Base-by-base conservation (phyloP, 2,113 vertebrate species). In the Barnardius zonarius region DNA sequence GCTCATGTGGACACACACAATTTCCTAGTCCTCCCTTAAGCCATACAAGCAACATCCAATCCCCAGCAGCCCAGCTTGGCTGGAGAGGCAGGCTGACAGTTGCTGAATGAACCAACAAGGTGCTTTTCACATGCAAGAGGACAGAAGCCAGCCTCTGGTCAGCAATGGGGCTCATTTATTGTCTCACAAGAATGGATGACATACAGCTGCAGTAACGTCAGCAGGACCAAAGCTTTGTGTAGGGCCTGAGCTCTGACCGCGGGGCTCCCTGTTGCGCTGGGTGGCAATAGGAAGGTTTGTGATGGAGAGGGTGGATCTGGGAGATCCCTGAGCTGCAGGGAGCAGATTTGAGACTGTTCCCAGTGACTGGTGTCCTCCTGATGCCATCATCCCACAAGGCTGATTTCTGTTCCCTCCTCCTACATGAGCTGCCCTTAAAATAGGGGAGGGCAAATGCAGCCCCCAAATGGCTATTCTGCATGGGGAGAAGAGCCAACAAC, bases 141-240 rank as follows among this genome's bases (percentile, higher is more conserved):
- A 87, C 82, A 92, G 87, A 80, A 83, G 55, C 7, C 84, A 95
- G 59, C 48, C 48, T 39, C 63, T 88, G 85, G 61, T 95, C 82
- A 95, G 90, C 93, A 94, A 85, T 0, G 2, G 81, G 87, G 75
- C 93, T 97, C 87, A 22, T 96, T 97, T 97, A 96, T 97, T 97
- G 27, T 92, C 87, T 95, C 79, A 90, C 62, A 80, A 43, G 69
- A 82, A 82, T 5, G 69, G 86, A 57, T 5, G 51, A 94, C 78
- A 70, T 5, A 93, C 63, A 93, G 70, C 95, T 95, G 82, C 83
- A 83, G 92, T 35, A 86, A 86, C 1, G 16, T 90, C 90, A 90
- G 79, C 93, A 94, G 92, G 94, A 93, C 92, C 90, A 85, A 91
- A 95, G 92, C 87, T 90, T 88, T 94, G 67, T 55, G 85, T 83